Evolutionary conservation across 2,113 vertebrate genomes (phyloP).

Genomic region (Todiramphus saurophagus): DNA sequence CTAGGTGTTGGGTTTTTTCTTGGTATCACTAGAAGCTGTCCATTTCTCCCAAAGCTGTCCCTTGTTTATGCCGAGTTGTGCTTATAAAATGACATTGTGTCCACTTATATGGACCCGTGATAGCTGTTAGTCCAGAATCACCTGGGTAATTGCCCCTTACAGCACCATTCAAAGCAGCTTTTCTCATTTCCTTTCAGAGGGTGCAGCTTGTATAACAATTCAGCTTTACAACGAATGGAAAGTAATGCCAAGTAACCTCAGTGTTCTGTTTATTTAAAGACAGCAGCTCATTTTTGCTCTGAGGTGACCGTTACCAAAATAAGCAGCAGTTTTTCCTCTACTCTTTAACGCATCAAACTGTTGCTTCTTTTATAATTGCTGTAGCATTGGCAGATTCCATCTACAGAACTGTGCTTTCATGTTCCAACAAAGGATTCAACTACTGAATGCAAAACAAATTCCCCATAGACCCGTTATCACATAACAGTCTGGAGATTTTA

Average conservation of each 20-base stretch:
- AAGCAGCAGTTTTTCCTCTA: not conserved
- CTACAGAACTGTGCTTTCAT: not conserved
- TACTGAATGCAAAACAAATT: not conserved
- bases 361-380: not conserved
- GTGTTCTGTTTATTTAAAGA: not conserved
- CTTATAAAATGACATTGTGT: not conserved
- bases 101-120: not conserved
- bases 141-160: not conserved
- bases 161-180: not conserved
- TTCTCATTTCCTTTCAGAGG: not conserved
- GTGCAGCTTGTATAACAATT: not conserved
- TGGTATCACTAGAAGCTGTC: not conserved
- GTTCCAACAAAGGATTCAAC: not conserved
- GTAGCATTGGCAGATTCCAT: not conserved
- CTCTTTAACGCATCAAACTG: not conserved
- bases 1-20: not conserved
- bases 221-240: not conserved
- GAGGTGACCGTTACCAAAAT: not conserved
- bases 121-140: not conserved
- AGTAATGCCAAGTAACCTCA: not conserved
- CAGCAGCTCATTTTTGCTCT: not conserved
- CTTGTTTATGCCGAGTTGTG: not conserved
- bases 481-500: not conserved
- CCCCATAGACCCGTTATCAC: not conserved
- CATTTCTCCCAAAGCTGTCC: not conserved